Evolutionary conservation across 1,140 invertebrate species (phyloP), one percentile per base, ranked within the genome.

Genomic region (Nasonia longicornis): DNA sequence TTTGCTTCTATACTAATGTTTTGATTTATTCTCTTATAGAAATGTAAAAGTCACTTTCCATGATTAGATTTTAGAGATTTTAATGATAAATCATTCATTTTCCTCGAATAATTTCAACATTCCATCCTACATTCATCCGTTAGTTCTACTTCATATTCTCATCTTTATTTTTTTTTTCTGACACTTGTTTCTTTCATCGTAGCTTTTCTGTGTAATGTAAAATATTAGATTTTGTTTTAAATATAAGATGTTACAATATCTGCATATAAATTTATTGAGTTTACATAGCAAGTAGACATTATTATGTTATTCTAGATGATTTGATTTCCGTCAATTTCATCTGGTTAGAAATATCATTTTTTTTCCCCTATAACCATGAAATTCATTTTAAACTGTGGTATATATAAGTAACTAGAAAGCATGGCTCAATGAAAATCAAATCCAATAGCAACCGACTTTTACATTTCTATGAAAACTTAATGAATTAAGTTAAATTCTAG

Each of bases 11-110:
- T 58, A 29, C 26, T 69, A 48, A 58, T 79, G 22, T 67, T 67
- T 64, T 66, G 64, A 38, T 76, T 77, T 48, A 12, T 78, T 70
- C 20, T 72, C 12, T 72, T 20, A 64, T n/a, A 58, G 67, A 71
- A 22, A 78, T 78, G 77, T 78, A 78, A 78, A 78, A 78, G 77
- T 70, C 26, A 31, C 3, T 69, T 2, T 29, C 20, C 8, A 66
- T 71, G 20, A 71, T 71, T 71, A 71, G 31, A 20, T 70, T 29
- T 35, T 70, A 6, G 29, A 10, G 10, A 29, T 35, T 70, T 14
- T 70, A 70, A 70, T 70, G 8, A 67, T 52, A 20, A 52, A 52
- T 52, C 16, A 52, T 52, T 52, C 4, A 52, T 52, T 52, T 1
- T 42, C 38, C 38, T 42, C 8, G 38, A 7, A 42, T 42, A 42